Percentiles rank a stretch among this genome's conserved stretches.
Conservation (phyloP, 2,888 invertebrate genomes). For the Liposcelis brunnea region DNA sequence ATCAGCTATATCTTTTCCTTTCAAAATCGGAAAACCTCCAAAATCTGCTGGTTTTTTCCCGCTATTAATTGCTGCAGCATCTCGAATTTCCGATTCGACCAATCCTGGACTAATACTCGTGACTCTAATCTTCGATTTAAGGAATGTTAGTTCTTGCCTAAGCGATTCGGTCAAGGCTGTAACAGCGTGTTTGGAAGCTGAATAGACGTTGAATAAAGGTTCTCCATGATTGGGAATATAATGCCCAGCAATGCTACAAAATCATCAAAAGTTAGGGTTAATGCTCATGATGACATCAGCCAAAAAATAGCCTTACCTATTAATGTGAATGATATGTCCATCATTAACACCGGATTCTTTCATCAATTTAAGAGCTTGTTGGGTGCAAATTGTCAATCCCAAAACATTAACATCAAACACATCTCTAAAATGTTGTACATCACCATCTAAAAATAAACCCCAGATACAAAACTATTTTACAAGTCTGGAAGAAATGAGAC, state of each 20-base stretch:
- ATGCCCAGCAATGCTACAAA: slow-evolving; percentile 22
- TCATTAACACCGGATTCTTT: slow-evolving; percentile 18
- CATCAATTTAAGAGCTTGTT: slow-evolving; percentile 20
- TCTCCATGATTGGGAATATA: slow-evolving; percentile 13
- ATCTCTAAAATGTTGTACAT: slow-evolving; percentile 12
- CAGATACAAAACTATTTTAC: too few species aligned
- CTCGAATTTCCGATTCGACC: neutral
- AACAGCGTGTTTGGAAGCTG: slow-evolving; percentile 26
- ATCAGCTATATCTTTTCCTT: slow-evolving; percentile 1
- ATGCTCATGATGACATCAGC: too few species aligned
- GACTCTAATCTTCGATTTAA: slow-evolving; percentile 15
- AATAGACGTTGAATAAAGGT: slow-evolving; percentile 17
- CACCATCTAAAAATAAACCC: slow-evolving; percentile 18
- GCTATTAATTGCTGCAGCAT: neutral
- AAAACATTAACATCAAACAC: slow-evolving; percentile 20
- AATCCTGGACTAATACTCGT: slow-evolving; percentile 6
- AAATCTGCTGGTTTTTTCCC: neutral
- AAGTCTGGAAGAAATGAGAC: too few species aligned
- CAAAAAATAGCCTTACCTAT: neutral
- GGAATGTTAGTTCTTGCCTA: slow-evolving; percentile 22
- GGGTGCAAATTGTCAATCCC: slow-evolving; percentile 20
- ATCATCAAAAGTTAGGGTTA: too few species aligned
- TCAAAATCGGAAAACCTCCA: neutral
- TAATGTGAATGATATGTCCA: slow-evolving; percentile 5
- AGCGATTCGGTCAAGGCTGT: slow-evolving; percentile 24